Evolutionary conservation across 30 jellyfish, hydroid and myxozoan genomes (phyloP).

Genomic region (Chironex yamaguchii): DNA sequence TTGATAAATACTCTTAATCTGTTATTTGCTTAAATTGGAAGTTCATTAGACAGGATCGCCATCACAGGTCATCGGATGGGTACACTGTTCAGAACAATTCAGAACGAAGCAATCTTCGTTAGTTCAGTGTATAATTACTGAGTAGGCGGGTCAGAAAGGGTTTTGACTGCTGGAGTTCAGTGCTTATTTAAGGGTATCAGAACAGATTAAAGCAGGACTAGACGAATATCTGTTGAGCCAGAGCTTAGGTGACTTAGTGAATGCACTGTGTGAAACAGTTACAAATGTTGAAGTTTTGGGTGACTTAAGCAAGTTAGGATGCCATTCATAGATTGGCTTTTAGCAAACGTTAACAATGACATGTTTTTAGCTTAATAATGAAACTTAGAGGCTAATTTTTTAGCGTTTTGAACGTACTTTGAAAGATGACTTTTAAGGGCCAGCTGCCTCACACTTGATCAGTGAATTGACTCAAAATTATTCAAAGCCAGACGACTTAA

Average conservation of each 20-base stretch:
- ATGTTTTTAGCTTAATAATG: no score
- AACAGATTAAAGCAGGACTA: neutral
- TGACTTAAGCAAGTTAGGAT: no score
- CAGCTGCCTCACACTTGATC: no score
- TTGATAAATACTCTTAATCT: neutral
- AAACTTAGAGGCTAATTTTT: no score
- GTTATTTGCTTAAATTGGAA: neutral
- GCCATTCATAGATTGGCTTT: no score
- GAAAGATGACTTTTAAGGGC: no score
- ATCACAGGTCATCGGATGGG: neutral
- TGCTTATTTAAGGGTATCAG: neutral
- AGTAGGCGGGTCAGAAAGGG: neutral
- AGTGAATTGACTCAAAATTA: no score
- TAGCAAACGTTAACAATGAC: no score
- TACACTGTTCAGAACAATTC: neutral
- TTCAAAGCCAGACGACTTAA: no score
- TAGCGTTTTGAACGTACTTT: no score
- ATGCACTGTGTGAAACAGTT: neutral
- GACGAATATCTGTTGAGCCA: neutral
- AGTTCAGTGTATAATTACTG: neutral
- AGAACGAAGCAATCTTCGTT: neutral
- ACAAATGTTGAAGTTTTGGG: neutral
- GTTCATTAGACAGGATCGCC: neutral
- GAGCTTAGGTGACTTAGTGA: neutral
- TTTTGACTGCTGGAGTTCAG: neutral